Evolutionary conservation across 2,888 invertebrate genomes (phyloP), one percentile per base, ranked within the genome.

Genomic region (Clusia tigrina): DNA sequence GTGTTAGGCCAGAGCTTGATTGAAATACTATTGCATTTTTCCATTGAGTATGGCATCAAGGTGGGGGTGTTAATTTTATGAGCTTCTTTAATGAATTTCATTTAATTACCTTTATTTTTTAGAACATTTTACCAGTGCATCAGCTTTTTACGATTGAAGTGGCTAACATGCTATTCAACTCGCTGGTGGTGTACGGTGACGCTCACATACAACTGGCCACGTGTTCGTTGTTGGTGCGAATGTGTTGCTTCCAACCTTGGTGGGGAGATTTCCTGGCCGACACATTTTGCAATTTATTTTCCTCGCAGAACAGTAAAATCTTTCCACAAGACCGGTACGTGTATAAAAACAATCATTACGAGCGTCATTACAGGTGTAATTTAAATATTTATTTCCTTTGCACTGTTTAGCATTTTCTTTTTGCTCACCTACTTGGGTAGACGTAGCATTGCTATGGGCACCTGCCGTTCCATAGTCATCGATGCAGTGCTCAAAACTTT

Each of bases 261-360:
- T 96, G 96, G 96, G 96, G 96, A 48, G 88, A 90, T 69, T 94
- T 93, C 77, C 86, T 96, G n/a, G 92, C 94, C 0, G 90, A 91
- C 74, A 92, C 91, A 24, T 87, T 96, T 62, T 88, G 90, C 22
- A 87, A 88, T 66, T 89, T 94, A 74, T 95, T 94, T 81, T 90
- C 91, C 1, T 90, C 91, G 0, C 89, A 90, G 52, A 92, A 93
- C 71, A 90, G 90, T 24, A 88, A 89, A 71, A 90, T 93, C 55
- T 92, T 93, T 69, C 93, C 95, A 15, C 91, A 95, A 74, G 95
- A 96, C 84, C 90, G 95, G 93, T 93, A 79, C 67, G 74, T 68
- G 22, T 22, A 58, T 0, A 51, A 24, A 5, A 17, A 53, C 1
- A 23, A 20, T 0, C 15, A 2, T 6, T 6, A 20, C n/a, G n/a